phyloP scores from a whole-genome alignment of 1,140 invertebrate species.

The Nixonia krombeini region DNA sequence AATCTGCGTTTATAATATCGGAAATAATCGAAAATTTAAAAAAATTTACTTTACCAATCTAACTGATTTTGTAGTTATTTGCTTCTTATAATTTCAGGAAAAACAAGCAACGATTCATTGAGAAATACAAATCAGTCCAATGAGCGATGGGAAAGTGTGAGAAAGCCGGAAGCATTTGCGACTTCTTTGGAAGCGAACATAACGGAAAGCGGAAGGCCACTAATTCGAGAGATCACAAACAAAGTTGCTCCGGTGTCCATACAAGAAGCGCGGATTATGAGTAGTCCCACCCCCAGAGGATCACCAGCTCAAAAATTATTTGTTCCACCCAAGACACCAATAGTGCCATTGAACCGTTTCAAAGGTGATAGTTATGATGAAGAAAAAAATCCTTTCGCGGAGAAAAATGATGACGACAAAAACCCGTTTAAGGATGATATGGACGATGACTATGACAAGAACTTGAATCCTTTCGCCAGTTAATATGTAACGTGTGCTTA shows the following conservation, averaged over 20 bases:
- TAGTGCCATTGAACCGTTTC: constrained; percentile 73
- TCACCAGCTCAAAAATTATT: constrained; percentile 67
- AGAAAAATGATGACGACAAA: constrained; percentile 63
- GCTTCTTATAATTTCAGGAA: neutral
- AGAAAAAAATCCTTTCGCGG: constrained; percentile 74
- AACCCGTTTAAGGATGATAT: constrained; percentile 67
- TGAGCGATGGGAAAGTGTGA: constrained; percentile 39
- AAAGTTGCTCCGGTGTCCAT: constrained; percentile 63
- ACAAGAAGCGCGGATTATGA: constrained; percentile 58
- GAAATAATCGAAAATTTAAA: too few relatives aligned
- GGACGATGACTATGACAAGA: constrained; percentile 76
- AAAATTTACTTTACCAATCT: too few relatives aligned
- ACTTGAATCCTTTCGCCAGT: constrained; percentile 76
- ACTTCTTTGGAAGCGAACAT: constrained; percentile 77
- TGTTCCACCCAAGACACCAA: constrained; percentile 64
- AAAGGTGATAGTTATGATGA: constrained; percentile 74
- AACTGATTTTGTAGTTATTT: too few relatives aligned
- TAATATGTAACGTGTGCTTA: constrained; percentile 39
- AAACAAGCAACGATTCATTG: constrained; percentile 16
- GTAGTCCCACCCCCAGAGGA: constrained; percentile 58
- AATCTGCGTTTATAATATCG: too few relatives aligned
- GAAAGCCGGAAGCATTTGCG: constrained; percentile 69
- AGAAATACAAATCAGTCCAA: constrained; percentile 20
- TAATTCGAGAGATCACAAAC: constrained; percentile 36
- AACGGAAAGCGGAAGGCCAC: constrained; percentile 46